A percentile compares a stretch with the other conserved stretches of the same genome.
Conservation (phyloP, 2,113 vertebrate species). For the Petrocephalus microphthalmus region DNA sequence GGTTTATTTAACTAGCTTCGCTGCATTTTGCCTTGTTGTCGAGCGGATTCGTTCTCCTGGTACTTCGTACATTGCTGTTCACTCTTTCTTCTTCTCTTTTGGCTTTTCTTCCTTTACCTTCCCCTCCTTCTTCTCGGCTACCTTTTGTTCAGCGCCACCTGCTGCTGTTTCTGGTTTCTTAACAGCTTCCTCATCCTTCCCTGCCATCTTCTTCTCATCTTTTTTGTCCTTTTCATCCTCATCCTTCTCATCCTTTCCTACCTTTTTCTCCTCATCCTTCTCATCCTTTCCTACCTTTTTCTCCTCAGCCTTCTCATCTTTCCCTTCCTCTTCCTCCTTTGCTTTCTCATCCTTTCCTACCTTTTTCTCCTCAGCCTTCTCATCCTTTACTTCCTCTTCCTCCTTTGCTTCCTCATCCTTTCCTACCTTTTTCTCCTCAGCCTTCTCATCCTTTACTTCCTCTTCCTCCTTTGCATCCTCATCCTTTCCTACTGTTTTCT, state of each 20-base stretch:
- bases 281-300: conserved; percentile 5
- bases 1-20: not conserved
- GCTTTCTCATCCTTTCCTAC: conserved; percentile 21
- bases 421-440: not conserved
- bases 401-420: conserved; percentile 1
- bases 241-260: conserved; percentile 30
- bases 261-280: conserved; percentile 11
- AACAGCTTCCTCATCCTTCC: conserved; percentile 33
- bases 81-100: conserved; percentile 45
- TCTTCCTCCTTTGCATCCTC: conserved; percentile 25
- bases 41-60: not conserved
- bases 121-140: conserved; percentile 21
- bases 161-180: conserved; percentile 25
- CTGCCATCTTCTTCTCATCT: conserved; percentile 32
- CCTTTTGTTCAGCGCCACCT: conserved; percentile 27
- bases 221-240: conserved; percentile 35
- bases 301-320: conserved; percentile 31
- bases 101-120: conserved; percentile 29
- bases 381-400: conserved; percentile 4
- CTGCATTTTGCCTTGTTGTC: not conserved
- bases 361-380: conserved; percentile 6
- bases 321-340: conserved; percentile 17
- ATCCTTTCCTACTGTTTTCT: conserved; percentile 12
- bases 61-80: not conserved
- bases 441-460: conserved; percentile 19